phyloP scores from a whole-genome alignment of 2,113 vertebrate genomes.

The Crotophaga sulcirostris region DNA sequence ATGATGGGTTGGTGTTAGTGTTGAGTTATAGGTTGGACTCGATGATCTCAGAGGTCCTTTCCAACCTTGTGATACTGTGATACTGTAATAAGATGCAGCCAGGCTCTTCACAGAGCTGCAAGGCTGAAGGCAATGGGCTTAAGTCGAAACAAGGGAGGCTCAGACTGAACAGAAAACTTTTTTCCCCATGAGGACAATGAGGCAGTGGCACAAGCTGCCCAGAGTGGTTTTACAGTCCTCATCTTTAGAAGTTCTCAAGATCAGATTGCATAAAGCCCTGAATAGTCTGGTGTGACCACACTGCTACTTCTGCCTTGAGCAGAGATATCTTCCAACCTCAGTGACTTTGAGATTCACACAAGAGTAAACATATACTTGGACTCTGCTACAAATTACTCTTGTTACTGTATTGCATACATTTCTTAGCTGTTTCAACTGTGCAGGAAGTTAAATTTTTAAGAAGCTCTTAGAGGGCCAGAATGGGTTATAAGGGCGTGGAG shows the following conservation, averaged over 20 bases:
- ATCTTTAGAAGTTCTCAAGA: not conserved
- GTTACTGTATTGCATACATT: not conserved
- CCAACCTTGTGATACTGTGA: no score
- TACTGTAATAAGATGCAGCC: not conserved
- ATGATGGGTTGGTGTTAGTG: no score
- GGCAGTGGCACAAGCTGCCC: not conserved
- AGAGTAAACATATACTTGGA: not conserved
- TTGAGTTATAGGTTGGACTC: no score
- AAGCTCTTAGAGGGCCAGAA: not conserved
- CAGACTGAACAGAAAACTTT: not conserved
- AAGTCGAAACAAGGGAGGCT: not conserved
- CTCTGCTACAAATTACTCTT: not conserved
- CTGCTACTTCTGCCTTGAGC: not conserved
- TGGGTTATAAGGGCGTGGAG: not conserved
- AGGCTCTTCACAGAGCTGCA: not conserved
- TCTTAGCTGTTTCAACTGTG: not conserved
- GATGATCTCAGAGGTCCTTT: no score
- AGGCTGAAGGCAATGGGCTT: not conserved
- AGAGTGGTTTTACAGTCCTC: not conserved
- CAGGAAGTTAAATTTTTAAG: not conserved
- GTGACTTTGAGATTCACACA: not conserved
- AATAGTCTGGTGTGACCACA: not conserved
- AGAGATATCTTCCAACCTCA: not conserved
- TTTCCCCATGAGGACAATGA: not conserved
- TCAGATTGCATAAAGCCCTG: not conserved